Percentiles rank a stretch among this genome's conserved stretches.
Conservation (phyloP, 2,113 vertebrate species). For the Serilophus lunatus region DNA sequence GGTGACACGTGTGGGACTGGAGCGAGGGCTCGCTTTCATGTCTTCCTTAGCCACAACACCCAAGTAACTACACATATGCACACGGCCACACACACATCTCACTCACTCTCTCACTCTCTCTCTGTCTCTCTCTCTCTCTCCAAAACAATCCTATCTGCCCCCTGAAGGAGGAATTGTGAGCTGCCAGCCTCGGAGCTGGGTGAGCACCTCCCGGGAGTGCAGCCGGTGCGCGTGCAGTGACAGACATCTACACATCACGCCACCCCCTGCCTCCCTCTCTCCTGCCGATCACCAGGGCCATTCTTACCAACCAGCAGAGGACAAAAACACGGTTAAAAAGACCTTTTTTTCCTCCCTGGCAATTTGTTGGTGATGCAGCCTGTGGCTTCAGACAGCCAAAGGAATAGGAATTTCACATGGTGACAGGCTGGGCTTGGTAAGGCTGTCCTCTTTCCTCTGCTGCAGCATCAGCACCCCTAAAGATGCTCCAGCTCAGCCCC, state of each 20-base stretch:
- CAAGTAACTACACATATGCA: not conserved
- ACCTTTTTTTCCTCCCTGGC: not conserved
- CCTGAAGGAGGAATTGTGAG: not conserved
- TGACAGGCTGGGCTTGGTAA: not conserved
- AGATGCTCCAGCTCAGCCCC: not conserved
- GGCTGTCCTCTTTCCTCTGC: not conserved
- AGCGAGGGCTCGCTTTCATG: not conserved
- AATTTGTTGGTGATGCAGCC: not conserved
- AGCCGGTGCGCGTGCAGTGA: not conserved
- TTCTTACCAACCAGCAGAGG: not conserved
- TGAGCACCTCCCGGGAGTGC: not conserved
- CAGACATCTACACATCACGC: not conserved
- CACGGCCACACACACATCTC: not conserved
- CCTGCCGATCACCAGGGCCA: not conserved
- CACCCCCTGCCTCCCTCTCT: not conserved
- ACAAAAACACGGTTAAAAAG: not conserved
- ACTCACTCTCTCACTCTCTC: accelerated
- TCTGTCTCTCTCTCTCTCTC: not conserved
- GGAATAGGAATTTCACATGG: not conserved
- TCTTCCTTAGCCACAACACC: not conserved
- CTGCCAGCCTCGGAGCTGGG: not conserved
- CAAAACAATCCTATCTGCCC: not conserved
- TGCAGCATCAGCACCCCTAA: not conserved
- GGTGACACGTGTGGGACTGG: not conserved
- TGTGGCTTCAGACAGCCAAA: not conserved